Evolutionary conservation across 2,113 vertebrate genomes (phyloP).

Genomic region (Montifringilla adamsi): DNA sequence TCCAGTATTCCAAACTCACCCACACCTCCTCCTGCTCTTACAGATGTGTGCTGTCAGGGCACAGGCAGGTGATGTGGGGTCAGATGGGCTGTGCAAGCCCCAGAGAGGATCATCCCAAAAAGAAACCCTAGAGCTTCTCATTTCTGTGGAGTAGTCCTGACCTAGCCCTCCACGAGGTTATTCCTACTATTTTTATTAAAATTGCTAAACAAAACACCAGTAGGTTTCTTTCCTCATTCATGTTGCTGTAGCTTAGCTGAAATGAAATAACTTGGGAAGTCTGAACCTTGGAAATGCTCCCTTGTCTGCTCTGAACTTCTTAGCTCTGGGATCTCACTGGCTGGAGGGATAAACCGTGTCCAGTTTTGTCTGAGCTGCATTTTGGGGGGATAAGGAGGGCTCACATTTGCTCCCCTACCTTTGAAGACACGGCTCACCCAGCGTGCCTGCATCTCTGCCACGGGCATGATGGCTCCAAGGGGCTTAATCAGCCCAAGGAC

Average conservation of each 20-base stretch:
- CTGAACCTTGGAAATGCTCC: background rate
- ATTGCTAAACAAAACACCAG: background rate
- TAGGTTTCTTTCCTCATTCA: background rate
- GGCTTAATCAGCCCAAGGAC: constrained; percentile 78
- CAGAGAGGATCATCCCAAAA: background rate
- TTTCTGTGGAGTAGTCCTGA: background rate
- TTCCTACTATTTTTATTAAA: background rate
- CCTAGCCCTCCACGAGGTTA: background rate
- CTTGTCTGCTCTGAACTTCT: background rate
- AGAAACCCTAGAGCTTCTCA: background rate
- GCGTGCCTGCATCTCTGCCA: constrained; percentile 82
- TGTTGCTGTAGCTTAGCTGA: background rate
- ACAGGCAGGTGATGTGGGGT: background rate
- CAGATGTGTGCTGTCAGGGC: background rate
- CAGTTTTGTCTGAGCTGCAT: background rate
- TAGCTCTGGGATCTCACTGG: background rate
- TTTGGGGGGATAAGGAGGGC: background rate
- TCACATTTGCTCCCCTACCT: constrained; percentile 67
- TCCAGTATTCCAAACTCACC: background rate
- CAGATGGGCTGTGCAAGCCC: background rate
- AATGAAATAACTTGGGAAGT: background rate
- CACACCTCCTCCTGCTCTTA: background rate
- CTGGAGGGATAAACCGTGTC: fast-evolving
- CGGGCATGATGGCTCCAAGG: constrained; percentile 74
- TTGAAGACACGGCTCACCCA: constrained; percentile 83